Evolutionary conservation across 2,888 invertebrate genomes (phyloP), one percentile per base, ranked within the genome.

Genomic region (Axea sp.): DNA sequence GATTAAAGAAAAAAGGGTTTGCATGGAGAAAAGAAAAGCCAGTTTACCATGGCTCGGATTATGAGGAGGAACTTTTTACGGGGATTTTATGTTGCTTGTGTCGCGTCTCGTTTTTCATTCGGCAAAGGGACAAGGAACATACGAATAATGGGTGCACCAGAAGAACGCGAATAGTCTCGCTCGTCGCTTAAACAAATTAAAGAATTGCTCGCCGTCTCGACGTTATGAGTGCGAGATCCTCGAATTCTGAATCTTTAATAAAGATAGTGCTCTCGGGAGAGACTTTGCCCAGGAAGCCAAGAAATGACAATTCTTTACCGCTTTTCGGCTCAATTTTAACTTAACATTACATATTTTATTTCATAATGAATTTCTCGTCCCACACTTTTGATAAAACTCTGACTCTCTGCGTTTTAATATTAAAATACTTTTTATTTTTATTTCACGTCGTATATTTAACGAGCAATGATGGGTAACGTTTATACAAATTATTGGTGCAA

Each of bases 171-270:
- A 71, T 60, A 73, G 71, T 69, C 78, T 77, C 72, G 71, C 80
- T 77, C 77, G 76, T 82, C 84, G 82, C 84, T 86, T 84, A 84
- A 86, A 85, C 85, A 86, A 86, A 86, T 86, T 86, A 86, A 84
- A 84, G 86, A 84, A 84, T 83, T 82, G 82, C 81, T 80, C 78
- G 77, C 76, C 77, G 78, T 73, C 76, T 65, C 78, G 81, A 73
- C 82, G 68, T 84, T 83, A 83, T 78, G 82, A 80, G 77, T 60
- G 62, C 69, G 79, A 77, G 77, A 82, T 78, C 79, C 72, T 79
- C 65, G 77, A 77, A 80, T 78, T 76, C 74, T 80, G 80, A 83
- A 84, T 82, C 78, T 82, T 81, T 82, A 78, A 83, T 80, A 57
- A 77, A 65, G 75, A 82, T 80, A 49, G 75, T 59, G 76, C 78